Evolutionary conservation across 2,888 invertebrate genomes (phyloP), one percentile per base, ranked within the genome.

Genomic region (Calameuta idolon): DNA sequence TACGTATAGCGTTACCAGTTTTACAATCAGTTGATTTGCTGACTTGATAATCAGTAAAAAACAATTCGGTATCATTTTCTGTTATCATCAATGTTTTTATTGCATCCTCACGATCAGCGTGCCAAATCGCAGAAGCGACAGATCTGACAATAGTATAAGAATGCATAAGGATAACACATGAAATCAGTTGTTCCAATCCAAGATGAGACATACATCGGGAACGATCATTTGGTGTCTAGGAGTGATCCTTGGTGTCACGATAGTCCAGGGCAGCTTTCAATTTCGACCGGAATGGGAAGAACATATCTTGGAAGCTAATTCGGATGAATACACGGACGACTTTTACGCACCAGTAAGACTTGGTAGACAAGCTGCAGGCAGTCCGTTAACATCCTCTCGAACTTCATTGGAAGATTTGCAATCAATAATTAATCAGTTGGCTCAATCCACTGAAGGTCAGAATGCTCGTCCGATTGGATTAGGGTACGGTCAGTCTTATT

Each of bases 71-170:
- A 55, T 55, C 55, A 55, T 55, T 9, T 23, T 55, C 55, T 55
- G 55, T 55, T 55, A 55, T 55, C 55, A 55, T 40, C 23, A 5
- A 5, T 55, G 55, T 55, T 55, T 55, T 55, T 55, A 55, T 23
- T 55, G 23, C 23, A 55, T 23, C n/a, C 76, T 77, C 85, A 85
- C 82, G 84, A 77, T 76, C 74, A 80, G 55, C 85, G 85, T 85
- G 85, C 80, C 77, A 31, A 79, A 79, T 80, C 73, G 69, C 69
- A n/a, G 40, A 35, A 73, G 78, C 73, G 75, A 68, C 23, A 69
- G 75, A 73, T 77, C 23, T 68, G 34, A 37, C 34, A 75, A 55
- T 55, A 74, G 75, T 82, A 84, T 85, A 85, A 83, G 76, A 82
- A 80, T 55, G 55, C 55, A 55, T 23, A 55, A 55, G 23, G 9